phyloP scores from a whole-genome alignment of 2,797 vertebrate genomes.

The Chelidonichthys spinosus region DNA sequence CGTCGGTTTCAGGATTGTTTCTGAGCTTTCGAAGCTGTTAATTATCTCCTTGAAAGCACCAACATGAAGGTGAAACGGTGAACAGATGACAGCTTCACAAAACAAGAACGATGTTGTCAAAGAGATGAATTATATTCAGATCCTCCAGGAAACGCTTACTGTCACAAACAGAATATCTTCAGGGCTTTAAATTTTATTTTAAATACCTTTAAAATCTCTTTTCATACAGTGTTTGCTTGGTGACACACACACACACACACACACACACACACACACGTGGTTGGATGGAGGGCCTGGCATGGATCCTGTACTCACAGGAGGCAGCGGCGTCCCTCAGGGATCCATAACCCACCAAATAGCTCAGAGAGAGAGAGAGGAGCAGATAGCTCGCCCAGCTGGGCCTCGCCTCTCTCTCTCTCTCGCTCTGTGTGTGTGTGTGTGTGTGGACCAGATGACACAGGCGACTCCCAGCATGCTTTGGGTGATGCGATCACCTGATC shows the following conservation, averaged over 20 bases:
- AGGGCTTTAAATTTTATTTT: neutral
- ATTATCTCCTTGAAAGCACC: neutral
- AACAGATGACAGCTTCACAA: too few relatives aligned
- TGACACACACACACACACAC: slow-evolving; percentile 30
- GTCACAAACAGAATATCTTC: neutral
- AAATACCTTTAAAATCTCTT: neutral
- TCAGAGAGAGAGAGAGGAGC: slow-evolving; percentile 45
- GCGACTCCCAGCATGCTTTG: slow-evolving; percentile 10
- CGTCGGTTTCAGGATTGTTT: neutral
- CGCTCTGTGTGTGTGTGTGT: slow-evolving; percentile 8
- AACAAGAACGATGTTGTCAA: neutral
- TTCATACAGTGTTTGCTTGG: neutral
- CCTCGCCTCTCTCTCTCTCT: slow-evolving; percentile 22
- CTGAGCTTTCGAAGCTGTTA: neutral
- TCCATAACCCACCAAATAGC: slow-evolving; percentile 65
- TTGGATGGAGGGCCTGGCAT: slow-evolving; percentile 56
- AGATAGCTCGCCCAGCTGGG: slow-evolving; percentile 60
- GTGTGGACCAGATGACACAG: slow-evolving; percentile 45
- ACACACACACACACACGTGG: slow-evolving; percentile 23
- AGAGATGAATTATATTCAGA: neutral
- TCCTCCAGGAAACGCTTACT: too few relatives aligned
- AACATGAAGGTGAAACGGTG: too few relatives aligned
- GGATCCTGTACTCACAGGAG: slow-evolving; percentile 63
- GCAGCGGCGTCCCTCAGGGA: slow-evolving; percentile 64
- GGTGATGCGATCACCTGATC: slow-evolving; percentile 33